Base-by-base conservation (phyloP, 2,888 invertebrate species). In the Plemyria rubiginata region DNA sequence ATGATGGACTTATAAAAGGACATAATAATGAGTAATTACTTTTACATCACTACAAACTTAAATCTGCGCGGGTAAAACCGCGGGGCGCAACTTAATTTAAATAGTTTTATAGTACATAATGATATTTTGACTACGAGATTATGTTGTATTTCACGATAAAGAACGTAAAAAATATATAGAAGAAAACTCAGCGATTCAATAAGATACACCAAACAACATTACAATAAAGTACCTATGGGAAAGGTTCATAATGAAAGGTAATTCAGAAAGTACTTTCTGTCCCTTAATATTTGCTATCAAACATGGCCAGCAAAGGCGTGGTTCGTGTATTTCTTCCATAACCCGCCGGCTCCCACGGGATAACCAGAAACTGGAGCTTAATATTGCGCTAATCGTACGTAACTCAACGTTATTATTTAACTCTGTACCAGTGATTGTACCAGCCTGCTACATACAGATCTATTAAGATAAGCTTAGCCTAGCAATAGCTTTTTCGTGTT, bases 311-410 rank as follows among this genome's bases (percentile, higher is more conserved):
- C 58, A 52, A 54, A 68, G 66, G 62, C 68, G 72, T 61, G 67
- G 66, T 68, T 74, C 76, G 76, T 79, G 80, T 81, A 86, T 85
- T 84, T 84, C 82, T 83, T 84, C 84, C 83, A 84, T 83, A 79
- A 84, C 87, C 83, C 82, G 60, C 71, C 69, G 15, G 70, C 73
- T 75, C 80, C 74, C 80, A 61, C 64, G 79, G 80, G 83, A 82
- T 87, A 86, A 88, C n/a, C 88, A 81, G 85, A 85, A 86, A 81
- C 77, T 70, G 68, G 80, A 82, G 80, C 79, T 78, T 85, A 87
- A 84, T 84, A 83, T 81, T 74, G 75, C 75, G 78, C 77, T 79
- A 70, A 76, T 73, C 72, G 62, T 38, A 48, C 72, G 62, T 38
- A 48, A 28, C 49, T 41, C 32, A 32, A 40, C 51, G 32, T 48